Conservation (phyloP, 2,888 invertebrate species). For the Leptinotarsa tumamoca region DNA sequence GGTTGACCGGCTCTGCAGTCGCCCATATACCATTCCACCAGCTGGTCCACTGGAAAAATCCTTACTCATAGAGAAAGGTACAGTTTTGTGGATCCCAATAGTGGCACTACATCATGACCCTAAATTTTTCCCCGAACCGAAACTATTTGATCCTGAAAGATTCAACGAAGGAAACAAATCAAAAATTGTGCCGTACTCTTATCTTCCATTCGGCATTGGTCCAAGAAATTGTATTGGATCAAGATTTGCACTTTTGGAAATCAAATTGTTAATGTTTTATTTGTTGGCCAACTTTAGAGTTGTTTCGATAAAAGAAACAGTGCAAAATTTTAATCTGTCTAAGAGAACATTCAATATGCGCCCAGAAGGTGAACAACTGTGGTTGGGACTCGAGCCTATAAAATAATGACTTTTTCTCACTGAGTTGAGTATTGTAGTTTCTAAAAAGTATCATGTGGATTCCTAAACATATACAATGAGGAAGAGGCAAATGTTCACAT, state of each 20-base stretch:
- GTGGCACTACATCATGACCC: constrained; percentile 65
- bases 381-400: constrained; percentile 49
- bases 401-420: neutral
- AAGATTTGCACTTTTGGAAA: constrained; percentile 61
- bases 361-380: constrained; percentile 52
- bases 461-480: too few species aligned
- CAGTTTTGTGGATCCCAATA: constrained; percentile 60
- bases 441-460: too few species aligned
- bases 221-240: constrained; percentile 70
- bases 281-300: constrained; percentile 58
- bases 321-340: constrained; percentile 52
- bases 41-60: constrained; percentile 49
- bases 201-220: constrained; percentile 70
- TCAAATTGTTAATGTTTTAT: constrained; percentile 56
- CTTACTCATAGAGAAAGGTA: constrained; percentile 55
- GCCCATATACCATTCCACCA: constrained; percentile 63
- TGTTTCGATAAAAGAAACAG: constrained; percentile 55
- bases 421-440: too few species aligned
- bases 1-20: constrained; percentile 68
- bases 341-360: constrained; percentile 47
- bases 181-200: constrained; percentile 67
- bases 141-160: constrained; percentile 67
- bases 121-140: constrained; percentile 65
- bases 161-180: constrained; percentile 59
- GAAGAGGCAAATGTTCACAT: too few species aligned